Percentiles rank a stretch among this genome's conserved stretches.
phyloP scores from a whole-genome alignment of 2,113 vertebrate genomes.

The Oryzias melastigma region DNA sequence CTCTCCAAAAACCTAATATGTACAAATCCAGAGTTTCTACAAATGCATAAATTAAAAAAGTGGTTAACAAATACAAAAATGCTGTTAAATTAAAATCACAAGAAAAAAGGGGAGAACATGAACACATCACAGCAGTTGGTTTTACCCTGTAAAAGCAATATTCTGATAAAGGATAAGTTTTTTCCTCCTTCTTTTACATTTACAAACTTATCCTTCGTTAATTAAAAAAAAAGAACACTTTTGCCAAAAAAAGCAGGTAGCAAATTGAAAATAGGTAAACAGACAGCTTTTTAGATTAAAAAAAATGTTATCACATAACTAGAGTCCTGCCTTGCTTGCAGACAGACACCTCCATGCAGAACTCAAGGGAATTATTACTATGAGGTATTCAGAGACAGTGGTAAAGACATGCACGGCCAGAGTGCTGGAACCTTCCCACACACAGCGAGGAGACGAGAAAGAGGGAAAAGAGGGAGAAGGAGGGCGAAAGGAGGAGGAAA shows the following conservation, averaged over 20 bases:
- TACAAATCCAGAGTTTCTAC: slow-evolving; percentile 91
- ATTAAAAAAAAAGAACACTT: slow-evolving; percentile 82
- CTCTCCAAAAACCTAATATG: slow-evolving; percentile 85
- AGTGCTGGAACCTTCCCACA: slow-evolving; percentile 77
- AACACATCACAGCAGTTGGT: slow-evolving; percentile 92
- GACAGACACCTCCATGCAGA: slow-evolving; percentile 93
- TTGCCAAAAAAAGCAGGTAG: slow-evolving; percentile 59
- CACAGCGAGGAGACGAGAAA: slow-evolving; percentile 64
- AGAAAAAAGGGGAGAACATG: slow-evolving; percentile 80
- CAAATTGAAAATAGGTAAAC: slow-evolving; percentile 92
- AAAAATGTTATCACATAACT: slow-evolving; percentile 91
- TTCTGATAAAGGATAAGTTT: slow-evolving; percentile 81
- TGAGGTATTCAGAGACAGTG: slow-evolving; percentile 99
- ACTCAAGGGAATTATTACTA: slow-evolving; percentile 96
- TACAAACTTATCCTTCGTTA: slow-evolving; percentile 84
- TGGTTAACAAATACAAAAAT: slow-evolving; percentile 89
- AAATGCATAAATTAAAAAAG: slow-evolving; percentile 94
- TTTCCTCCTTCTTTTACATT: slow-evolving; percentile 79
- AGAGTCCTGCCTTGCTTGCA: slow-evolving; percentile 92
- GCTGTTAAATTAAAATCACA: slow-evolving; percentile 90
- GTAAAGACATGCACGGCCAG: slow-evolving; percentile 93
- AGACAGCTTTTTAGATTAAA: slow-evolving; percentile 86
- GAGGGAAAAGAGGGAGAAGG: slow-evolving; percentile 44
- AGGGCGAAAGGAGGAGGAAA: slow-evolving; percentile 44
- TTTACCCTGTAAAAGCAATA: slow-evolving; percentile 98